Conservation (phyloP, 2,888 invertebrate species). For the Lagria hirta region DNA sequence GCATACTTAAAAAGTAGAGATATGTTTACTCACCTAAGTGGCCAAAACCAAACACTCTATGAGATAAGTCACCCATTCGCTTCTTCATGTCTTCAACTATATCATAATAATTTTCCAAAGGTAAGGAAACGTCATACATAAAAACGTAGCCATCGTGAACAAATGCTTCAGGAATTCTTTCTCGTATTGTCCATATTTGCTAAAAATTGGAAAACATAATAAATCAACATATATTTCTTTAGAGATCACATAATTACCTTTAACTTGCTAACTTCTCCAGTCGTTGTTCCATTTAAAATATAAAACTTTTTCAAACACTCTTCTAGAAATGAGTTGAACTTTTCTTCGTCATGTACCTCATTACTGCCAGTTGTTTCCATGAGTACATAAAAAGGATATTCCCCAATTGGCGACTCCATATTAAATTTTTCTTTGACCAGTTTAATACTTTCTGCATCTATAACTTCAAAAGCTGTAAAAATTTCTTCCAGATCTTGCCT, state of each 20-base stretch:
- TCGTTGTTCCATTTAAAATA: slow-evolving; percentile 80
- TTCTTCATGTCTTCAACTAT: slow-evolving; percentile 71
- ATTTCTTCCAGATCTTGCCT: slow-evolving; percentile 81
- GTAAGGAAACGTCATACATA: slow-evolving; percentile 92
- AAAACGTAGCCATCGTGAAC: slow-evolving; percentile 79
- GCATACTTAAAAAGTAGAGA: not conserved
- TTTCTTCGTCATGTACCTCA: slow-evolving; percentile 80
- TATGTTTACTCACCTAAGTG: slow-evolving; percentile 73
- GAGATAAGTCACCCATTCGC: slow-evolving; percentile 62
- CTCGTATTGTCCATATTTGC: slow-evolving; percentile 84
- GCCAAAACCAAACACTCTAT: slow-evolving; percentile 83
- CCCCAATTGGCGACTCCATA: slow-evolving; percentile 62
- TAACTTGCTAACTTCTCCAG: slow-evolving; percentile 76
- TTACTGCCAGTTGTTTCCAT: slow-evolving; percentile 87
- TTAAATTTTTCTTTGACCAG: slow-evolving; percentile 63
- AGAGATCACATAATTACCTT: slow-evolving; percentile 57
- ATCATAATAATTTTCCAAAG: slow-evolving; percentile 76
- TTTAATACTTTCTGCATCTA: slow-evolving; percentile 74
- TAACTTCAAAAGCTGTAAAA: slow-evolving; percentile 92
- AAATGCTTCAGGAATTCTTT: slow-evolving; percentile 76
- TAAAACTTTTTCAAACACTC: slow-evolving; percentile 68
- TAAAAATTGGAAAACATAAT: slow-evolving; percentile 49
- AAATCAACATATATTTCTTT: slow-evolving; percentile 5
- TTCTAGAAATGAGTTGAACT: slow-evolving; percentile 76
- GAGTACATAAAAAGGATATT: slow-evolving; percentile 79